These are phyloP conservation scores for Cirrhinus mrigala DNA, from an alignment of 2,797 vertebrate genomes.

Conservation along the genomic window DNA sequence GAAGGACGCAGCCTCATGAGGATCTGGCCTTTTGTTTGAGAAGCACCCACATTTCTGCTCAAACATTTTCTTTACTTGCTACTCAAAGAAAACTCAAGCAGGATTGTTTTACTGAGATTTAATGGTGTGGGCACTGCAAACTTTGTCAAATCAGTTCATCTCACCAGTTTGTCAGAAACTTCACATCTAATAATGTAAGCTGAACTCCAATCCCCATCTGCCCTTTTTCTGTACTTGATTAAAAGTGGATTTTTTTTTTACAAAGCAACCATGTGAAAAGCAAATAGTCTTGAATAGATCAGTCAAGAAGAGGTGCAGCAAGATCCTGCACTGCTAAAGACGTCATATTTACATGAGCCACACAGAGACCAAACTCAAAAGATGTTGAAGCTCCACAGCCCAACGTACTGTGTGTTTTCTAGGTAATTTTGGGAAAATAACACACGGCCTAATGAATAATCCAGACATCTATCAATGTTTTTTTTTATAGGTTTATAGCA, in stretches of 20 bases:
- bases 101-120: neutral
- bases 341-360: neutral
- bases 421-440: neutral
- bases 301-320: neutral
- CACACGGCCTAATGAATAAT: slow-evolving; percentile 9
- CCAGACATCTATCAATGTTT: neutral
- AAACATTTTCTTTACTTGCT: neutral
- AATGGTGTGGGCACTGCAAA: neutral
- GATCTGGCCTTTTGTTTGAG: no score
- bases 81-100: neutral
- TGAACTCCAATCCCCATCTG: neutral
- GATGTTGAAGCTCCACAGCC: neutral
- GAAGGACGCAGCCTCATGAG: no score
- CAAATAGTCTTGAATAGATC: neutral
- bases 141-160: neutral
- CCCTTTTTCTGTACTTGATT: neutral
- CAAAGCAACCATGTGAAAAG: neutral
- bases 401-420: neutral
- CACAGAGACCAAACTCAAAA: neutral
- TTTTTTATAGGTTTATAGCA: slow-evolving; percentile 8
- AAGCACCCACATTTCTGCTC: no score
- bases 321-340: neutral
- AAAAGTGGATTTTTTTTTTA: neutral
- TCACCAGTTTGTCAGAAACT: no score
- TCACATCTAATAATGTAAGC: neutral